phyloP scores from a whole-genome alignment of 2,113 vertebrate genomes.

The Tor tambroides region DNA sequence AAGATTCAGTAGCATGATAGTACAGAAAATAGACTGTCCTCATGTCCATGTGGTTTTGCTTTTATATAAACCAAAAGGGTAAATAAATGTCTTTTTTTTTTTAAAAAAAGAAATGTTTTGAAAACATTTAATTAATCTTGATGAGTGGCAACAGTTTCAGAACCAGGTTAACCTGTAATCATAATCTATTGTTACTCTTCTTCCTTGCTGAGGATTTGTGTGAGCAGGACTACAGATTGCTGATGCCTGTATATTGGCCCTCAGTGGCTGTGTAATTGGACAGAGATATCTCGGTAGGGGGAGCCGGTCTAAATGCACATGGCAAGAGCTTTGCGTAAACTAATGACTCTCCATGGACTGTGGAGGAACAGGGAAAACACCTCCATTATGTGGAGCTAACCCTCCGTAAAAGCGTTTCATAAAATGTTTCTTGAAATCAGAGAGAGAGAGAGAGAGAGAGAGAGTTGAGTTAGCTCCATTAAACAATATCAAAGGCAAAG shows the following conservation, averaged over 20 bases:
- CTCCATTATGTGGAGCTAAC: slow-evolving; percentile 33
- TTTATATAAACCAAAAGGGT: not conserved
- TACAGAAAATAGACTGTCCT: not conserved
- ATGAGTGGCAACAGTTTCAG: not conserved
- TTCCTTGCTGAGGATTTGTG: not conserved
- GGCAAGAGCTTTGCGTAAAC: slow-evolving; percentile 37
- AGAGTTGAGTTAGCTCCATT: not conserved
- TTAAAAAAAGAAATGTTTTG: not conserved
- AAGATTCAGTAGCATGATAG: not conserved
- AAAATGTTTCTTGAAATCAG: slow-evolving; percentile 29
- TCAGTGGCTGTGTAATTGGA: slow-evolving; percentile 40
- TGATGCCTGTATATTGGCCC: slow-evolving; percentile 26
- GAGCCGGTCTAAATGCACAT: slow-evolving; percentile 16
- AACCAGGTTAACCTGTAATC: not conserved
- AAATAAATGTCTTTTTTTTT: not conserved
- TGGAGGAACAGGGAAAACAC: slow-evolving; percentile 38
- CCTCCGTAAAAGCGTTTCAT: slow-evolving; percentile 5
- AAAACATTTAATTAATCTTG: not conserved
- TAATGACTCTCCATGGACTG: slow-evolving; percentile 25
- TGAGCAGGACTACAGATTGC: not conserved
- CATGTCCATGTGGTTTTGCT: not conserved
- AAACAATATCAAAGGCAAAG: not conserved
- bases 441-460: not conserved
- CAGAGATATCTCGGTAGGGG: slow-evolving; percentile 37
- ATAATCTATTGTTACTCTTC: not conserved